Conservation (phyloP, 2,113 vertebrate species). For the Nothoprocta pentlandii region DNA sequence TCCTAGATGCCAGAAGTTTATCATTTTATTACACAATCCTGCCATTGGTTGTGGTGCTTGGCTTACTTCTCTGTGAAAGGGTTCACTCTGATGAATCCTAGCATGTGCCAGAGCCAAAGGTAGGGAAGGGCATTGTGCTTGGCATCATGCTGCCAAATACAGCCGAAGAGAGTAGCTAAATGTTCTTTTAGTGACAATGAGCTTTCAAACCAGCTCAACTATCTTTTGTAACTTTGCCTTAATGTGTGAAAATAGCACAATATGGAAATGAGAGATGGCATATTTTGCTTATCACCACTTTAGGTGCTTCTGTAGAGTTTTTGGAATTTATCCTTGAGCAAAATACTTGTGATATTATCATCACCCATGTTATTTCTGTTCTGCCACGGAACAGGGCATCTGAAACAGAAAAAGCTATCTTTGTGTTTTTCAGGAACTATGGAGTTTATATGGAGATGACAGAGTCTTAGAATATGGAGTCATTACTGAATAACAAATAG, state of each 20-base stretch:
- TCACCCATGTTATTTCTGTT: conserved; percentile 13
- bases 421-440: background rate
- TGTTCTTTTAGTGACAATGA: conserved; percentile 24
- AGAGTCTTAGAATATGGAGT: background rate
- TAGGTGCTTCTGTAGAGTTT: conserved; percentile 15
- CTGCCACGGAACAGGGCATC: background rate
- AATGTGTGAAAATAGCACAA: conserved; percentile 42
- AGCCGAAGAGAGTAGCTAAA: background rate
- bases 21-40: background rate
- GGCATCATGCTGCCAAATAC: background rate
- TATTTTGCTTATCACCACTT: conserved; percentile 37
- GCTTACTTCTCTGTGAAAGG: background rate
- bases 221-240: conserved; percentile 41
- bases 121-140: background rate
- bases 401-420: background rate
- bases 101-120: background rate
- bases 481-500: background rate
- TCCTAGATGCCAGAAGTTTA: background rate
- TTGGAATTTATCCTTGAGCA: conserved; percentile 39
- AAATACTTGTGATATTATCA: conserved; percentile 35
- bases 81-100: background rate
- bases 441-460: background rate
- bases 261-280: conserved; percentile 38
- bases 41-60: background rate
- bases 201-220: conserved; percentile 7